phyloP scores from a whole-genome alignment of 2,113 vertebrate species.

The Pseudopodoces humilis region DNA sequence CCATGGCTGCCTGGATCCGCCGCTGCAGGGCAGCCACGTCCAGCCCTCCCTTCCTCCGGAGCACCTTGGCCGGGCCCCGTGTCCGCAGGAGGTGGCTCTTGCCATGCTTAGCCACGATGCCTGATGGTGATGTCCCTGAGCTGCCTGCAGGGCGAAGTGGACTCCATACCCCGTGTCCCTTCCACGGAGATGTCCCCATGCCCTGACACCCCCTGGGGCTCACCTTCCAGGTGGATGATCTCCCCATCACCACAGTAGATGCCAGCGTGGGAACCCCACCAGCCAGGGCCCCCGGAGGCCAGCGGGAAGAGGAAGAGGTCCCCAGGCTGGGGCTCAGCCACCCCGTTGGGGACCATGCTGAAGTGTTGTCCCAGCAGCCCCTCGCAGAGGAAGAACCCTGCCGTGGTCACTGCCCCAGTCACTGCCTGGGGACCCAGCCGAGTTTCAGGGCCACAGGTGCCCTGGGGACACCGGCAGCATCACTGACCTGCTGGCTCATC shows the following conservation, averaged over 20 bases:
- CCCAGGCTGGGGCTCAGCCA: background rate
- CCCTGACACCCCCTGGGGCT: background rate
- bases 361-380: conserved; percentile 37
- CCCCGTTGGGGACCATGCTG: background rate
- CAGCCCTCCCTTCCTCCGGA: conserved; percentile 11
- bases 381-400: conserved; percentile 13
- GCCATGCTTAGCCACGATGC: background rate
- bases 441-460: background rate
- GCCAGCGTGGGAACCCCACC: background rate
- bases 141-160: background rate
- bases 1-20: background rate
- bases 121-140: background rate
- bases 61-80: background rate
- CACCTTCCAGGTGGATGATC: conserved; percentile 64
- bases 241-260: conserved; percentile 15
- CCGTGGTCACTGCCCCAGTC: background rate
- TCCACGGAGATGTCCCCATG: rapidly evolving
- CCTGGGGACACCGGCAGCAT: background rate
- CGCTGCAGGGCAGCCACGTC: background rate
- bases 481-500: rapidly evolving
- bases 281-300: background rate
- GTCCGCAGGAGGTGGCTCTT: conserved; percentile 42
- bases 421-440: background rate
- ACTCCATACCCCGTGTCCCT: rapidly evolving
- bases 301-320: conserved; percentile 58